Evolutionary conservation across 1,140 invertebrate genomes (phyloP).

Genomic region (Drosophila miranda): DNA sequence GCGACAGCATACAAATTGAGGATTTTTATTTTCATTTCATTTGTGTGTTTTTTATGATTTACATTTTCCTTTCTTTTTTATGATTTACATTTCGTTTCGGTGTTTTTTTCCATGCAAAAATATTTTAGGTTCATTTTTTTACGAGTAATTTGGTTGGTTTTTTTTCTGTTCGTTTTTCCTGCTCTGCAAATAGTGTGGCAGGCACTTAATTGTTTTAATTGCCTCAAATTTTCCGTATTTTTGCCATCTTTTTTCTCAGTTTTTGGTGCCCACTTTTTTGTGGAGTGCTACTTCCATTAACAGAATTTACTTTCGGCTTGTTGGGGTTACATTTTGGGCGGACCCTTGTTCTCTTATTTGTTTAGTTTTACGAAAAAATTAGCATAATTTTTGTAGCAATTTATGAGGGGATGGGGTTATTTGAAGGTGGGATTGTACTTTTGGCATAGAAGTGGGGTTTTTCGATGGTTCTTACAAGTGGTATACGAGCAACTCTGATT

Average conservation of each 20-base stretch:
- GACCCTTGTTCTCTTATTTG: slow-evolving; percentile 40
- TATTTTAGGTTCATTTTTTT: slow-evolving; percentile 61
- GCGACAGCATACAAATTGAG: slow-evolving; percentile 78
- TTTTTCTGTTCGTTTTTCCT: slow-evolving; percentile 22
- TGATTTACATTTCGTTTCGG: slow-evolving; percentile 75
- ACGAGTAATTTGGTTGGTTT: slow-evolving; percentile 12
- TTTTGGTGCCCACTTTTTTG: slow-evolving; percentile 5
- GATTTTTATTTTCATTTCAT: slow-evolving; percentile 77
- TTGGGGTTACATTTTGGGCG: slow-evolving; percentile 6
- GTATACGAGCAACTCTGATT: no score
- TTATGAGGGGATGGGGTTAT: neutral
- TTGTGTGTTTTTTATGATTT: slow-evolving; percentile 59
- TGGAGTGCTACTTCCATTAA: slow-evolving; percentile 58
- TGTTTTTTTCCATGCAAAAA: slow-evolving; percentile 54
- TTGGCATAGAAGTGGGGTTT: no score
- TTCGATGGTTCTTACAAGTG: no score
- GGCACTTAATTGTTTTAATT: slow-evolving; percentile 77
- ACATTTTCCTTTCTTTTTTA: slow-evolving; percentile 71
- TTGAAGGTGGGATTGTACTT: neutral
- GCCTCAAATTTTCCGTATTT: slow-evolving; percentile 31
- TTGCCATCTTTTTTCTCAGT: no score
- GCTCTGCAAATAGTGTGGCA: slow-evolving; percentile 64
- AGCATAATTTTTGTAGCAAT: slow-evolving; percentile 34
- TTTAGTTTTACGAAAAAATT: slow-evolving; percentile 55
- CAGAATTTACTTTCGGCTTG: slow-evolving; percentile 67